Base-by-base conservation (phyloP, 1,140 invertebrate genomes). In the Nephila pilipes region DNA sequence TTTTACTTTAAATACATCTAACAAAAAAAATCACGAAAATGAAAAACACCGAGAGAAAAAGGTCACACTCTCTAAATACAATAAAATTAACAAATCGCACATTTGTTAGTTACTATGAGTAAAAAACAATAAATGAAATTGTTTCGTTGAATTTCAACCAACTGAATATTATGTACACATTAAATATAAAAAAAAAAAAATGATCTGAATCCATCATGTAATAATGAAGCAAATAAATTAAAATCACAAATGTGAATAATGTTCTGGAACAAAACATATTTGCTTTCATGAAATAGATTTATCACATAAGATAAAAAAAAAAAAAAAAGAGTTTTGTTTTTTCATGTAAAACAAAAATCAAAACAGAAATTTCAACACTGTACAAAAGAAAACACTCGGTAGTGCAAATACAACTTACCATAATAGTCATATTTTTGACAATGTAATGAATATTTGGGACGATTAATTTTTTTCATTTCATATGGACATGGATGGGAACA, bases 401-500 rank as follows among this genome's bases (percentile, higher is more conserved):
- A 14, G 25, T 75, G 18, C 29, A 75, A 12, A 32, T 36, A 36
- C 2, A 32, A 46, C 46, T 46, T 46, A 75, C 65, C 25, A 32
- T 32, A 75, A 32, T 12, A 69, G 2, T 12, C 10, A 25, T 22
- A 3, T 29, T 36, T 75, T 75, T 29, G 65, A 75, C 16, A 58
- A 58, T 75, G 10, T 3, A 25, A 32, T 18, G 20, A n/a, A 20
- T 3, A 60, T 22, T 25, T 16, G 29, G 65, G 65, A 75, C 65
- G 65, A 75, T 75, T n/a, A 29, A 65, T 10, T 65, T 75, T 75
- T 32, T 32, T 32, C 29, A 32, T 25, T 32, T 32, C 65, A 75
- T 18, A 75, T 75, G 65, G 65, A 75, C 2, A 18, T 75, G 65
- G 65, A 75, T 75, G 65, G 65, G 65, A 75, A 75, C 65, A 75